Conservation (phyloP, 2,113 vertebrate species). For the Eptesicus fuscus region DNA sequence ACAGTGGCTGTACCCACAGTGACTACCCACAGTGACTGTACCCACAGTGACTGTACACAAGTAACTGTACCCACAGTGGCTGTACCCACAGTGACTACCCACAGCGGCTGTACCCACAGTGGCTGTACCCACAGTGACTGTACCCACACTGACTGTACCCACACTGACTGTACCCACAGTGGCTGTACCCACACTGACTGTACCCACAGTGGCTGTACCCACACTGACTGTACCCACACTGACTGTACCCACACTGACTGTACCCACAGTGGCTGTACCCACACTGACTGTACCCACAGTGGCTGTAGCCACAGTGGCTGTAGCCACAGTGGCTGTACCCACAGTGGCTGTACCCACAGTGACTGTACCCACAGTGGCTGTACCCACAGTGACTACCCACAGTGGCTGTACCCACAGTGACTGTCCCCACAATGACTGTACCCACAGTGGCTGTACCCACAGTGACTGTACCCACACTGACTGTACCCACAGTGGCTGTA, state of each 20-base stretch:
- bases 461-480: background rate
- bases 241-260: background rate
- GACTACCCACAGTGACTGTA: background rate
- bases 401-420: no score
- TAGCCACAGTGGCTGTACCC: no score
- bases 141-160: background rate
- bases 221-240: background rate
- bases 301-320: no score
- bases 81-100: background rate
- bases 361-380: background rate
- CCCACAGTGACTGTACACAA: no score
- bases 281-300: background rate
- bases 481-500: background rate
- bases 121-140: background rate
- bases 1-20: background rate
- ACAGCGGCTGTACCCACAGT: background rate
- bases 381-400: no score
- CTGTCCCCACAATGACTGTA: background rate
- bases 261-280: no score
- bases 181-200: background rate
- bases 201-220: no score
- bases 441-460: no score
- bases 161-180: no score
- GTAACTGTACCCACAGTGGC: background rate
- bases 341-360: background rate